Percentiles rank a stretch among this genome's conserved stretches.
phyloP scores from a whole-genome alignment of 2,888 invertebrate genomes.

The Chirona hameri region DNA sequence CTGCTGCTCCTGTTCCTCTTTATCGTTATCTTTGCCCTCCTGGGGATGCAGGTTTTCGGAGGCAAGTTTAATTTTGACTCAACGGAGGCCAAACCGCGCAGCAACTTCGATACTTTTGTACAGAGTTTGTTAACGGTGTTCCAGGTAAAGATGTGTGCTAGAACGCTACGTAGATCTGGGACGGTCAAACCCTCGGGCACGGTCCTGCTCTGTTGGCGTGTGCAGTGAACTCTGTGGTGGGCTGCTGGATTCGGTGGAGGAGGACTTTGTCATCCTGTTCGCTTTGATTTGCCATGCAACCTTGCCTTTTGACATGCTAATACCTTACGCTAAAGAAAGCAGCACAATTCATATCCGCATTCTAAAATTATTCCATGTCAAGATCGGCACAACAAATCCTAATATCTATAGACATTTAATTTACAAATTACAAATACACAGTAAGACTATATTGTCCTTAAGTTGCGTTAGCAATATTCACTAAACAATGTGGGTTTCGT shows the following conservation, averaged over 20 bases:
- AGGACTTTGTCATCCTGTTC: not conserved
- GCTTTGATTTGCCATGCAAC: too few relatives aligned
- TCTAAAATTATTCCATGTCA: too few relatives aligned
- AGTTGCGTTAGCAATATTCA: too few relatives aligned
- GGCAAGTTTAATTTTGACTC: constrained; percentile 93
- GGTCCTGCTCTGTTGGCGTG: not conserved
- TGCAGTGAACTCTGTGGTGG: not conserved
- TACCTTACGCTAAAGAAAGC: too few relatives aligned
- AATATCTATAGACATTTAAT: too few relatives aligned
- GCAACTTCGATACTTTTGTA: constrained; percentile 99
- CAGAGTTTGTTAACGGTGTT: constrained; percentile 97
- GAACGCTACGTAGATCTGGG: not conserved
- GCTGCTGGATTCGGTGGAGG: not conserved
- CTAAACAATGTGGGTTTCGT: too few relatives aligned
- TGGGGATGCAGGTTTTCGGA: constrained; percentile 99
- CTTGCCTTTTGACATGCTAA: too few relatives aligned
- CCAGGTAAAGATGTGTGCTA: constrained; percentile 63
- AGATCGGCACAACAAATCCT: too few relatives aligned
- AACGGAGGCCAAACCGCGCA: constrained; percentile 81
- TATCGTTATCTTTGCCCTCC: constrained; percentile 98
- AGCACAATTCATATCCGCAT: too few relatives aligned
- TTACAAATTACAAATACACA: too few relatives aligned
- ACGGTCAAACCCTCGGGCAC: not conserved
- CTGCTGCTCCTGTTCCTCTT: constrained; percentile 95
- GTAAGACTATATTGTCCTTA: too few relatives aligned